Percentiles rank a stretch among this genome's conserved stretches.
These are phyloP conservation scores for Gisinianus flammeolus DNA, from an alignment of 2,888 invertebrate species.

Conservation along the genomic window DNA sequence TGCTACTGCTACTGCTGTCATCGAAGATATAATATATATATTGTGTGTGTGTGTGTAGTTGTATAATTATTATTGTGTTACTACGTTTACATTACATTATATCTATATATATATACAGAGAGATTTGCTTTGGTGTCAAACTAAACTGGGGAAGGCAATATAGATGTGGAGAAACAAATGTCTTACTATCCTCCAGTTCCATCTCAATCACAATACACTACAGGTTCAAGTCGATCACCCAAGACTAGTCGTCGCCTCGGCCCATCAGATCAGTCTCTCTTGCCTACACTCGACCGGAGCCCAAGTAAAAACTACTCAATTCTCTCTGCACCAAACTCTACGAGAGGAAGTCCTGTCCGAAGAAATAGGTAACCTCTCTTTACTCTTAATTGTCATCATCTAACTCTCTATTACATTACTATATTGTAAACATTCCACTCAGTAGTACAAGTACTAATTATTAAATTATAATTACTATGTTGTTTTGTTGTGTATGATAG, in stretches of 20 bases:
- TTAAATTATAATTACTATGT: too few species aligned
- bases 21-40: neutral
- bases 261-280: conserved; percentile 23
- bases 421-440: neutral
- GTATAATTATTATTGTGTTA: too few species aligned
- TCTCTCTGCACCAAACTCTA: conserved; percentile 35
- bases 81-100: too few species aligned
- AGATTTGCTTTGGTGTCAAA: too few species aligned
- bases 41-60: conserved; percentile 5
- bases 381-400: neutral
- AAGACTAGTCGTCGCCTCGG: conserved; percentile 38
- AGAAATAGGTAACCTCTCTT: conserved; percentile 20
- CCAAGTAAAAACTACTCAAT: conserved; percentile 36
- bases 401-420: too few species aligned
- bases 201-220: conserved; percentile 33
- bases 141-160: conserved; percentile 10
- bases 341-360: conserved; percentile 37
- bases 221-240: conserved; percentile 28
- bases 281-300: conserved; percentile 30
- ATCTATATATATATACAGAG: too few species aligned
- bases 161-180: conserved; percentile 33
- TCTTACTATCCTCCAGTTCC: conserved; percentile 40
- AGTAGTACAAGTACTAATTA: too few species aligned
- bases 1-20: neutral
- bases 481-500: conserved; percentile 45